phyloP scores from a whole-genome alignment of 2,113 vertebrate species.

The Suricata suricatta region DNA sequence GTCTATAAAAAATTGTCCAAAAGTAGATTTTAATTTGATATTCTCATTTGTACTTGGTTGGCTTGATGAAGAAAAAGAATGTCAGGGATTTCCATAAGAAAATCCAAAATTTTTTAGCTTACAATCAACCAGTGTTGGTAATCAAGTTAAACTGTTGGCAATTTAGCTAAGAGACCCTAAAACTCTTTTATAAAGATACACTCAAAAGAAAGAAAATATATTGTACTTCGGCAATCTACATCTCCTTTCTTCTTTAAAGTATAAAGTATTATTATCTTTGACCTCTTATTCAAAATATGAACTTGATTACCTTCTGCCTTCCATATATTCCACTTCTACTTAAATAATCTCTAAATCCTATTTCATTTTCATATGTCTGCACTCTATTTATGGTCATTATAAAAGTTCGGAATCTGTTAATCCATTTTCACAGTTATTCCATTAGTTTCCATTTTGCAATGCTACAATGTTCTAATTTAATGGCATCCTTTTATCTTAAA shows the following conservation, averaged over 20 bases:
- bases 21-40: background rate
- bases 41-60: background rate
- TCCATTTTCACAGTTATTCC: constrained; percentile 9
- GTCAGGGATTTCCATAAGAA: background rate
- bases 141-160: no score
- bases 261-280: constrained; percentile 2
- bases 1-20: background rate
- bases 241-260: background rate
- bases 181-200: background rate
- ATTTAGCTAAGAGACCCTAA: background rate
- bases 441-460: background rate
- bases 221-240: background rate
- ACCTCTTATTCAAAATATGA: background rate
- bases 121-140: background rate
- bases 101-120: background rate
- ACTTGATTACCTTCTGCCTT: background rate
- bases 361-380: background rate
- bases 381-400: background rate
- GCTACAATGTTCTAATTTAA: background rate
- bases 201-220: constrained; percentile 17
- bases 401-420: constrained; percentile 3
- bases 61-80: background rate
- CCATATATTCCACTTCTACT: background rate
- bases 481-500: background rate
- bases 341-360: constrained; percentile 34